Conservation (phyloP, 2,888 invertebrate genomes). For the Drosophila anomalipes region DNA sequence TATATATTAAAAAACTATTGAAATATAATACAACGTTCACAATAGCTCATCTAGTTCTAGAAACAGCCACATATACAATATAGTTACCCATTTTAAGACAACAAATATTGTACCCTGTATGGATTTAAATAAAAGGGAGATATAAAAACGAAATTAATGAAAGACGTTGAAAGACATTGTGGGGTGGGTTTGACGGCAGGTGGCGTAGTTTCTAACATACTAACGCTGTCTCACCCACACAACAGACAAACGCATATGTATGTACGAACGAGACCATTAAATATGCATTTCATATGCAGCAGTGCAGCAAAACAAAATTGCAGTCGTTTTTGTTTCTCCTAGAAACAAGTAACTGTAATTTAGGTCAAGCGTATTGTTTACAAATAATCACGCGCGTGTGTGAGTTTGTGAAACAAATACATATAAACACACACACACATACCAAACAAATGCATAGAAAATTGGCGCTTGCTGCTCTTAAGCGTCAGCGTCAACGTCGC, state of each 20-base stretch:
- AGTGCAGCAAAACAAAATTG: constrained; percentile 50
- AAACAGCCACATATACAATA: background rate
- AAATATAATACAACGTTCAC: background rate
- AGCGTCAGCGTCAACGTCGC: constrained; percentile 36
- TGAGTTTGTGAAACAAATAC: constrained; percentile 28
- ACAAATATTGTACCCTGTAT: background rate
- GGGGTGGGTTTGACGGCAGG: constrained; percentile 40
- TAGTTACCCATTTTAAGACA: background rate
- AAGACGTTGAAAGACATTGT: background rate
- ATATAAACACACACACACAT: constrained; percentile 17
- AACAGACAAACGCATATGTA: constrained; percentile 2
- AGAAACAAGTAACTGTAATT: constrained; percentile 81
- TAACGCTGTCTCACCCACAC: constrained; percentile 1
- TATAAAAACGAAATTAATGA: background rate
- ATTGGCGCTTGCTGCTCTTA: constrained; percentile 44
- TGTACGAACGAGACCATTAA: constrained; percentile 37
- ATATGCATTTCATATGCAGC: constrained; percentile 60
- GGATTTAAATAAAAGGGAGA: background rate
- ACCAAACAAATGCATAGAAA: constrained; percentile 29
- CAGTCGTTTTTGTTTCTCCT: constrained; percentile 58
- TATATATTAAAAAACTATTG: background rate
- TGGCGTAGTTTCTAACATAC: constrained; percentile 42
- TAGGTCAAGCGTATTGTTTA: constrained; percentile 86
- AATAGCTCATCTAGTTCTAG: background rate
- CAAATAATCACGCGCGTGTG: constrained; percentile 78